Conservation (phyloP, 53 echinoderm and acorn worm genomes). For the Pentamera pediparva region DNA sequence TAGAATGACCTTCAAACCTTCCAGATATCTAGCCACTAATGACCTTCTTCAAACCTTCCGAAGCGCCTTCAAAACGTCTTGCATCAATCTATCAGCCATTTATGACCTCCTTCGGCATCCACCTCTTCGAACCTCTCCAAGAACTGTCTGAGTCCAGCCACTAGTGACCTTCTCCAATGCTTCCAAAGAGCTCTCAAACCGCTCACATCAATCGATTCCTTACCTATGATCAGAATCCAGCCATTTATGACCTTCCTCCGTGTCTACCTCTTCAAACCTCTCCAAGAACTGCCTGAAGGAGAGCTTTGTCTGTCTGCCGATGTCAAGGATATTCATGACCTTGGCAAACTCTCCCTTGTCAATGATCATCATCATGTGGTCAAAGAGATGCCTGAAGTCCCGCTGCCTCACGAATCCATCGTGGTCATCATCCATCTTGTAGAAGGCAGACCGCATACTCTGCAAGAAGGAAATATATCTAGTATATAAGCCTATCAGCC, state of each 20-base stretch:
- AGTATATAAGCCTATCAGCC: no score
- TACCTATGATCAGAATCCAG: constrained; percentile 95
- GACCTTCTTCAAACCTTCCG: no score
- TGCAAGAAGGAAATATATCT: constrained; percentile 14
- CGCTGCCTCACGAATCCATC: constrained; percentile 75
- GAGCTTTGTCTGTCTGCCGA: constrained; percentile 73
- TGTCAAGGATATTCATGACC: constrained; percentile 67
- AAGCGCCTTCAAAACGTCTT: no score
- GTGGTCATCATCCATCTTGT: constrained; percentile 96
- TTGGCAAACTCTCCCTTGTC: constrained; percentile 77
- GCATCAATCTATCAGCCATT: no score
- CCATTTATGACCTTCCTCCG: constrained; percentile 90
- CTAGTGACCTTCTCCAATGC: no score
- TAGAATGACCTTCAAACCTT: no score
- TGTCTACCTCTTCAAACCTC: constrained; percentile 74
- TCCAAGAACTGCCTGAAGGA: constrained; percentile 83
- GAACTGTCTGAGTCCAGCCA: no score
- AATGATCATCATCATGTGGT: constrained; percentile 80
- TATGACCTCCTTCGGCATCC: no score
- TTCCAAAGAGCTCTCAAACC: no score
- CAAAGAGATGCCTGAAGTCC: constrained; percentile 86
- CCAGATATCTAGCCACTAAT: no score
- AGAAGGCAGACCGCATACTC: constrained; percentile 90
- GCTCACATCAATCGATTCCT: no score
- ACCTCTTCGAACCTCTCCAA: no score